These are phyloP conservation scores for Sarcophaga variegata DNA, from an alignment of 2,888 invertebrate genomes.

Conservation along the genomic window DNA sequence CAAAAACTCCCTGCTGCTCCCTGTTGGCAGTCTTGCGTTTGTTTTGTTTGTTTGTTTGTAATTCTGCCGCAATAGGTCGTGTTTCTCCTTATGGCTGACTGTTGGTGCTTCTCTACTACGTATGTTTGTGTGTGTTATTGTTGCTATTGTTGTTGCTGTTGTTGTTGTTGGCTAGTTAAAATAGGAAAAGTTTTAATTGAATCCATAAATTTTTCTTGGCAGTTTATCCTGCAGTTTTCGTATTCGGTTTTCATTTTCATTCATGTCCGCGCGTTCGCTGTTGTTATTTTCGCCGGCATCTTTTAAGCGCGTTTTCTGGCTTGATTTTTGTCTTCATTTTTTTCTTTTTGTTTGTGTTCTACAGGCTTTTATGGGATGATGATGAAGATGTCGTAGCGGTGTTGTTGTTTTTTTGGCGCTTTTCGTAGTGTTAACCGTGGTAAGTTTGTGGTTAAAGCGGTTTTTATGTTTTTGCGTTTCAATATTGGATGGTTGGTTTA, in stretches of 20 bases:
- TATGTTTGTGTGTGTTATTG: not conserved
- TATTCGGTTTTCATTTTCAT: conserved; percentile 14
- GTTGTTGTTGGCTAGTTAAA: conserved; percentile 59
- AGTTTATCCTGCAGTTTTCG: conserved; percentile 54
- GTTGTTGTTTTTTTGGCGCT: not conserved
- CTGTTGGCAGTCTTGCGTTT: not conserved
- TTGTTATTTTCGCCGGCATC: not conserved
- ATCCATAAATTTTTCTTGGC: conserved; percentile 69
- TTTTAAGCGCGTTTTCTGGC: conserved; percentile 8
- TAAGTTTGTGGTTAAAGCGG: not conserved
- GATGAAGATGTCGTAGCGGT: not conserved
- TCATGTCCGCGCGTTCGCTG: not conserved
- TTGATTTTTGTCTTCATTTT: conserved; percentile 16
- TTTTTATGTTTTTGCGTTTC: not conserved
- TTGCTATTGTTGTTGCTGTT: not conserved
- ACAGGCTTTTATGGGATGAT: not conserved
- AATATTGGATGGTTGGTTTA: not conserved
- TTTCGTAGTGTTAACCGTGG: not conserved
- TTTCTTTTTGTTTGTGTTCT: conserved; percentile 8
- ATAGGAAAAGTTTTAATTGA: conserved; percentile 71
- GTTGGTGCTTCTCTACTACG: not conserved
- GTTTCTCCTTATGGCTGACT: not conserved
- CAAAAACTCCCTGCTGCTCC: not conserved
- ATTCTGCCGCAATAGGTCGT: conserved; percentile 9
- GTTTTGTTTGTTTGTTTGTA: conserved; percentile 1